Conservation (phyloP, 2,797 vertebrate species). For the Lerista edwardsae region DNA sequence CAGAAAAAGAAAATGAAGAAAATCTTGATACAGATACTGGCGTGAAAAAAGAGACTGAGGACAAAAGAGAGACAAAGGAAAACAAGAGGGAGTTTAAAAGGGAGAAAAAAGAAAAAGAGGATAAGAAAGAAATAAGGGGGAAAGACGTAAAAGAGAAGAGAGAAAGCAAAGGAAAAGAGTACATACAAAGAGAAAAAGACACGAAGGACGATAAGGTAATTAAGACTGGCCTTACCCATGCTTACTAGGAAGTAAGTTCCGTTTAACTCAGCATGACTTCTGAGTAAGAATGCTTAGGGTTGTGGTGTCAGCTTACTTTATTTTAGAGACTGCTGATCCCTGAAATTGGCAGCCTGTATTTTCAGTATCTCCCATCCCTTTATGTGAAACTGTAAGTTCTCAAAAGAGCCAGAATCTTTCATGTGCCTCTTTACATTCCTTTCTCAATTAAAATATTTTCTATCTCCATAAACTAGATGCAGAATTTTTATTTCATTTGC, state of each 20-base stretch:
- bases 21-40: slow-evolving; percentile 77
- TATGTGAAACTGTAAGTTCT: background rate
- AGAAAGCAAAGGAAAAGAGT: slow-evolving; percentile 85
- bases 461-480: background rate
- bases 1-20: slow-evolving; percentile 84
- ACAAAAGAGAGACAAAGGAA: slow-evolving; percentile 84
- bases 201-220: slow-evolving; percentile 86
- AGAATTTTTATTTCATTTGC: rapidly evolving
- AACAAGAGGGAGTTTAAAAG: slow-evolving; percentile 86
- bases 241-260: slow-evolving; percentile 29
- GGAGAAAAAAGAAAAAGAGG: slow-evolving; percentile 87
- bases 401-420: background rate
- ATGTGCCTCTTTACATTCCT: background rate
- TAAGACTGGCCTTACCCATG: slow-evolving; percentile 52
- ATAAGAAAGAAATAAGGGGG: slow-evolving; percentile 83
- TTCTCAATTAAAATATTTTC: slow-evolving; percentile 7
- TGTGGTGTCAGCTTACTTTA: background rate
- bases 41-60: slow-evolving; percentile 85
- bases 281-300: background rate
- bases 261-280: background rate
- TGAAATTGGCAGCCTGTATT: slow-evolving; percentile 14
- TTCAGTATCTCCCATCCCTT: slow-evolving; percentile 1
- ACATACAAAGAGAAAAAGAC: slow-evolving; percentile 86
- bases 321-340: slow-evolving; percentile 6
- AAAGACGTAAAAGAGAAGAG: slow-evolving; percentile 90